phyloP scores from a whole-genome alignment of 2,113 vertebrate genomes.

The Otocyon megalotis region DNA sequence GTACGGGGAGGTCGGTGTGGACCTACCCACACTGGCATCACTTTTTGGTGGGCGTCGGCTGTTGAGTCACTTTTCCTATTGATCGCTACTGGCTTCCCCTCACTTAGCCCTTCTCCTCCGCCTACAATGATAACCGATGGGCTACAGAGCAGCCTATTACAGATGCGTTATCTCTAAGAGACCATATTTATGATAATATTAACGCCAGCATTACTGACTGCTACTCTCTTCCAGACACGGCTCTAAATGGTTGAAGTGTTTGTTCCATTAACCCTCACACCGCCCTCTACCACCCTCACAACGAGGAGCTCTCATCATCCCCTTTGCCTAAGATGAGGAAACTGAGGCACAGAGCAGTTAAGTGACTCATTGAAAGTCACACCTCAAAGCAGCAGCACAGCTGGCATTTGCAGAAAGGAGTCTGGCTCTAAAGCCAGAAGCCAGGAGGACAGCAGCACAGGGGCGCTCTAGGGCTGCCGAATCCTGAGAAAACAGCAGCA shows the following conservation, averaged over 20 bases:
- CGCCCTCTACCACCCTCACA: too few relatives aligned
- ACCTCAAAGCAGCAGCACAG: not conserved
- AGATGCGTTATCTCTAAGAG: not conserved
- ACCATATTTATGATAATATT: fast-evolving
- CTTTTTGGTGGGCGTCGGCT: not conserved
- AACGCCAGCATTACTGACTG: fast-evolving
- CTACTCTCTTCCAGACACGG: not conserved
- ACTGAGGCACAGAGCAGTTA: not conserved
- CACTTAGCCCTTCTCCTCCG: not conserved
- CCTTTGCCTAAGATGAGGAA: not conserved
- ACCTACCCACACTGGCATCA: not conserved
- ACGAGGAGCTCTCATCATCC: not conserved
- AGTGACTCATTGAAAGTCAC: not conserved
- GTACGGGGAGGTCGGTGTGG: not conserved
- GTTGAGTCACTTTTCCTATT: not conserved
- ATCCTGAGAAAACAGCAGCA: not conserved
- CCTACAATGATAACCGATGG: not conserved
- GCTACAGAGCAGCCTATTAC: not conserved
- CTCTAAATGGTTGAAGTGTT: not conserved
- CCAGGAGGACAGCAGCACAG: not conserved
- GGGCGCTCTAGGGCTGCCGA: not conserved
- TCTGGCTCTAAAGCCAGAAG: not conserved
- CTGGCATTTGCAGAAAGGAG: not conserved
- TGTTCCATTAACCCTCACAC: not conserved
- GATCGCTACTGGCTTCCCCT: not conserved